phyloP scores from a whole-genome alignment of 1,140 invertebrate species.

The Riptortus pedestris region DNA sequence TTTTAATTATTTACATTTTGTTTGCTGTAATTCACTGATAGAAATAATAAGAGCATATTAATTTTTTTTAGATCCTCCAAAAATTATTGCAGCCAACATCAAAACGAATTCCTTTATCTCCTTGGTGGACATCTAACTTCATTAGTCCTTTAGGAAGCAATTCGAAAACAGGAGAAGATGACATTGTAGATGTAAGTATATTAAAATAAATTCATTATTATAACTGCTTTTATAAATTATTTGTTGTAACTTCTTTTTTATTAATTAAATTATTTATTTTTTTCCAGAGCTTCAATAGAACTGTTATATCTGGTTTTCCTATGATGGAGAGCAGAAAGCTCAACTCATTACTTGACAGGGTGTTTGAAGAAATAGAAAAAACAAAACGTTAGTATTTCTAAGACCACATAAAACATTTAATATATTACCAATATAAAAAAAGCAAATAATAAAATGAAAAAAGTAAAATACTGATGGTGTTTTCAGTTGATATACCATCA shows the following conservation, averaged over 20 bases:
- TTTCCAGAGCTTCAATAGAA: slow-evolving; percentile 16
- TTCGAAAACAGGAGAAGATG: slow-evolving; percentile 12
- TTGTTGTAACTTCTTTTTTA: slow-evolving; percentile 19
- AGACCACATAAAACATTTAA: background rate
- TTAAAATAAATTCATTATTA: background rate
- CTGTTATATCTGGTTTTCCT: background rate
- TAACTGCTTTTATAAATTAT: background rate
- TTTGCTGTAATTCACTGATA: background rate
- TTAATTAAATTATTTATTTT: slow-evolving; percentile 16
- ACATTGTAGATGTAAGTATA: slow-evolving; percentile 20
- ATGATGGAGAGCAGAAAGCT: slow-evolving; percentile 35
- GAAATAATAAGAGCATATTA: background rate
- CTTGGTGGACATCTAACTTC: slow-evolving; percentile 21
- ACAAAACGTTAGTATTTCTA: slow-evolving; percentile 43
- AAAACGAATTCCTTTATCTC: slow-evolving; percentile 9
- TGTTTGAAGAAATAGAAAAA: slow-evolving; percentile 47
- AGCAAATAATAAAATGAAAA: no score
- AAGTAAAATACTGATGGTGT: no score
- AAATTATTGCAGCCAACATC: slow-evolving; percentile 32
- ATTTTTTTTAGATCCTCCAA: slow-evolving; percentile 28
- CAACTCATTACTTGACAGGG: slow-evolving; percentile 42
- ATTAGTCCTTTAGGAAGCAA: background rate
- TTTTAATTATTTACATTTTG: background rate
- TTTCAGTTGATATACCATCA: no score
- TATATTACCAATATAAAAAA: no score